These are phyloP conservation scores for Echinarachnius parma DNA, from an alignment of 53 echinoderm and acorn worm genomes.

Conservation along the genomic window DNA sequence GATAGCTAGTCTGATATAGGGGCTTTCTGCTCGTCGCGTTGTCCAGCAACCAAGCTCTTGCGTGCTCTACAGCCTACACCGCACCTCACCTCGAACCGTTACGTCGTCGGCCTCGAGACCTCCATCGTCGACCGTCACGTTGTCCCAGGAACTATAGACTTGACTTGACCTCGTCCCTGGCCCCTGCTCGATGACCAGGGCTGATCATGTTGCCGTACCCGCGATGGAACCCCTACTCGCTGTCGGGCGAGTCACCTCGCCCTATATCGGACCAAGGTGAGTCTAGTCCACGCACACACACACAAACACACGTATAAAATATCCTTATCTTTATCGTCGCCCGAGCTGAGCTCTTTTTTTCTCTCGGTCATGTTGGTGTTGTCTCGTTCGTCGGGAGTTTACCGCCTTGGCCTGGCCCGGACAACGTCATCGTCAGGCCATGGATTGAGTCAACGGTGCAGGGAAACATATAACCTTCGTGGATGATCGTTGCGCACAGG, in stretches of 20 bases:
- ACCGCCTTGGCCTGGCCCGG: too few species aligned
- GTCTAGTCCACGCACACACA: too few species aligned
- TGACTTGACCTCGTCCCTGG: not conserved
- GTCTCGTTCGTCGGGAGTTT: too few species aligned
- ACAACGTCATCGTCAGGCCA: too few species aligned
- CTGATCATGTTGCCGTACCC: slow-evolving; percentile 44
- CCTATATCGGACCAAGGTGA: slow-evolving; percentile 47
- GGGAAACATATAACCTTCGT: too few species aligned
- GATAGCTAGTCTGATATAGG: not conserved
- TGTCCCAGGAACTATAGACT: not conserved
- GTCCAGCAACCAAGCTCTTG: not conserved
- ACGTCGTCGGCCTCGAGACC: not conserved
- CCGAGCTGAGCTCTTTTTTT: too few species aligned
- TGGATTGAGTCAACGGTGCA: too few species aligned
- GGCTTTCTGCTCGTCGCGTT: not conserved
- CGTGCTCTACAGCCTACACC: not conserved
- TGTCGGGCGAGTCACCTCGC: slow-evolving; percentile 42
- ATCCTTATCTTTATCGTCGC: too few species aligned
- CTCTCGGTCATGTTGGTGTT: too few species aligned
- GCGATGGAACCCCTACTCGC: slow-evolving; percentile 56
- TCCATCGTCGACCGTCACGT: not conserved
- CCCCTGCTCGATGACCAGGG: slow-evolving; percentile 19
- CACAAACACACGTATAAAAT: too few species aligned
- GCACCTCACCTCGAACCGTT: too few species aligned
- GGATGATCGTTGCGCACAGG: too few species aligned